A percentile compares a stretch with the other conserved stretches of the same genome.
phyloP scores from a whole-genome alignment of 2,797 vertebrate species.

The Zalophus californianus region DNA sequence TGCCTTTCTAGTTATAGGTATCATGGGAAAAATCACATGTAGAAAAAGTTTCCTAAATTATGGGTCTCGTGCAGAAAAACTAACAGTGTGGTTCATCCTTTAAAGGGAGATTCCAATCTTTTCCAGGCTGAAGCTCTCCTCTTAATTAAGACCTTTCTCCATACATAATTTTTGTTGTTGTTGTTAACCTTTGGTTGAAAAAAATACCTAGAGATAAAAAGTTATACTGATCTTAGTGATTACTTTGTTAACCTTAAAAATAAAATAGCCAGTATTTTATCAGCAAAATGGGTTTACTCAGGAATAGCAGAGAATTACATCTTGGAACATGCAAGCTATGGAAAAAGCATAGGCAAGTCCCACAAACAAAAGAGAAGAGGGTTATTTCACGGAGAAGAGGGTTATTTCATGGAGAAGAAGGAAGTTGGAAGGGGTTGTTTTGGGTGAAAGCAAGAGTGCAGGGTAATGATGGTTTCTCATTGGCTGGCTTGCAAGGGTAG shows the following conservation, averaged over 20 bases:
- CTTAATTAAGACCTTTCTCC: not conserved
- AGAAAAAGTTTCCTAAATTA: constrained; percentile 18
- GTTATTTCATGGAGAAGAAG: not conserved
- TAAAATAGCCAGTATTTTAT: not conserved
- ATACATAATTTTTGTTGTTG: not conserved
- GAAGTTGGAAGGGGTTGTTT: not conserved
- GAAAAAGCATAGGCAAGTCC: not conserved
- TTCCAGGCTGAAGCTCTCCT: not conserved
- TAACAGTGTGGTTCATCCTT: not conserved
- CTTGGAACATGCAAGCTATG: not conserved
- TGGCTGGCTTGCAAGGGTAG: not conserved
- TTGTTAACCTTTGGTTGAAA: not conserved
- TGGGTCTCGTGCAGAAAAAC: not conserved
- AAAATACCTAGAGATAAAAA: not conserved
- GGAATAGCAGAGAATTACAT: not conserved
- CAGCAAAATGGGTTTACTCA: not conserved
- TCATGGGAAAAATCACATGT: not conserved
- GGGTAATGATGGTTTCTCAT: not conserved
- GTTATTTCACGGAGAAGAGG: not conserved
- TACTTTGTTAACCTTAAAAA: not conserved
- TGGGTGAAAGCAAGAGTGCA: not conserved
- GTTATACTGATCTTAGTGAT: not conserved
- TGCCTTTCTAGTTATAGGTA: not conserved
- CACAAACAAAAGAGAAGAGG: not conserved
- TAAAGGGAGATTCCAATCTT: not conserved